Percentiles rank a stretch among this genome's conserved stretches.
Conservation (phyloP, 2,888 invertebrate genomes). For the Mactromeris polynyma region DNA sequence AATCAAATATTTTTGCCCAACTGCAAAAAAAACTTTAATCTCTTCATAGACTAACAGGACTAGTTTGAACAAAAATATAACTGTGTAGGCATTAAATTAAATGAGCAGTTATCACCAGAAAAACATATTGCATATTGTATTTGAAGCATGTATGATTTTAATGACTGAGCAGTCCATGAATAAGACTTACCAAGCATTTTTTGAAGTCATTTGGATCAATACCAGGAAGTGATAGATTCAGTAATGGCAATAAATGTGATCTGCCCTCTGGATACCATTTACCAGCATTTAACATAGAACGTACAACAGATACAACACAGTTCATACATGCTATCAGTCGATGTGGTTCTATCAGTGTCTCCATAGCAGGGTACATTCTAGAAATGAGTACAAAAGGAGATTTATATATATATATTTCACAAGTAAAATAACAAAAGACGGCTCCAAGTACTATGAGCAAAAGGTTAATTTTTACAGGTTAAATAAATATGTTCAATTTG, state of each 20-base stretch:
- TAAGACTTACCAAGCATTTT: constrained; percentile 87
- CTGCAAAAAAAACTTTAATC: no score
- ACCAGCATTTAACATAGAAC: constrained; percentile 88
- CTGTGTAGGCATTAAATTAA: no score
- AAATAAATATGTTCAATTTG: neutral
- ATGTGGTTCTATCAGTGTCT: constrained; percentile 96
- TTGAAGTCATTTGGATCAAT: constrained; percentile 96
- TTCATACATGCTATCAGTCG: constrained; percentile 88
- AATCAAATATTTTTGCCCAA: no score
- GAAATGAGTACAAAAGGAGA: constrained; percentile 25
- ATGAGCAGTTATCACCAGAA: no score
- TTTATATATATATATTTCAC: neutral
- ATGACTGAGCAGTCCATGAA: neutral
- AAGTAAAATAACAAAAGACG: neutral
- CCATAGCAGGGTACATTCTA: constrained; percentile 92
- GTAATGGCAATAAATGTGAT: constrained; percentile 92
- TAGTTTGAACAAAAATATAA: no score
- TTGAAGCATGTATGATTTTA: neutral
- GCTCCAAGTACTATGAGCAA: neutral
- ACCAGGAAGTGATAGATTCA: constrained; percentile 94
- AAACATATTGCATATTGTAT: no score
- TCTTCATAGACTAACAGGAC: no score
- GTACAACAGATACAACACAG: constrained; percentile 87
- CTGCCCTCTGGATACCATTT: constrained; percentile 90
- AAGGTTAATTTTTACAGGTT: neutral